Percentiles rank a stretch among this genome's conserved stretches.
These are phyloP conservation scores for Coecobrya sp. DNA, from an alignment of 2,888 invertebrate species.

Conservation along the genomic window DNA sequence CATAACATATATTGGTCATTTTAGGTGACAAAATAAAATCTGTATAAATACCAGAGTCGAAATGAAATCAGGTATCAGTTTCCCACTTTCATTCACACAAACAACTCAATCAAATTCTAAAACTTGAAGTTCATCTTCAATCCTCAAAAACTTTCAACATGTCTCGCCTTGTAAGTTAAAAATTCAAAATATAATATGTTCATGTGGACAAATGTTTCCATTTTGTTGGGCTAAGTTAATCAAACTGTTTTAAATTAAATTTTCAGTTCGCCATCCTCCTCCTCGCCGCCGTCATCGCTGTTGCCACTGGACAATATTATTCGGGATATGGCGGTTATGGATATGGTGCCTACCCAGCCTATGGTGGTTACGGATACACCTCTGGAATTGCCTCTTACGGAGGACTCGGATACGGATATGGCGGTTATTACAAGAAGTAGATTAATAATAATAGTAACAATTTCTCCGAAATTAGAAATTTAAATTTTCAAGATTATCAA, in stretches of 20 bases:
- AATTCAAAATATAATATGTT: neutral
- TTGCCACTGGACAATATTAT: constrained; percentile 72
- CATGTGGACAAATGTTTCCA: neutral
- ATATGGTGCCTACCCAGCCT: constrained; percentile 46
- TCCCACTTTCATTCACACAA: neutral
- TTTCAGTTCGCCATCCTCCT: constrained; percentile 78
- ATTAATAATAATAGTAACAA: neutral
- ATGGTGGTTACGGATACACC: constrained; percentile 51
- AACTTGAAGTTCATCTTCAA: constrained; percentile 19
- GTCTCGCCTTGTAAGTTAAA: constrained; percentile 80
- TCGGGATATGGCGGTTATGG: constrained; percentile 62
- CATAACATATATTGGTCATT: too few species aligned
- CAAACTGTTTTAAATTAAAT: neutral
- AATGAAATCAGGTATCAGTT: neutral
- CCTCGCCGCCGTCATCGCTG: constrained; percentile 76
- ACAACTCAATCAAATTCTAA: constrained; percentile 1
- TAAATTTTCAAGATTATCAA: too few species aligned
- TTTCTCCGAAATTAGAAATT: too few species aligned
- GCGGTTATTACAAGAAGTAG: constrained; percentile 56
- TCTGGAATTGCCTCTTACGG: constrained; percentile 20
- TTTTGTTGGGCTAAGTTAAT: neutral
- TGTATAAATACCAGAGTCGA: constrained; percentile 7
- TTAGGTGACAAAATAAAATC: neutral
- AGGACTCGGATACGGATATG: constrained; percentile 66
- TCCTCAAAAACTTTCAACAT: constrained; percentile 55